These are phyloP conservation scores for Anticlea derivata DNA, from an alignment of 2,888 invertebrate species.

Conservation along the genomic window DNA sequence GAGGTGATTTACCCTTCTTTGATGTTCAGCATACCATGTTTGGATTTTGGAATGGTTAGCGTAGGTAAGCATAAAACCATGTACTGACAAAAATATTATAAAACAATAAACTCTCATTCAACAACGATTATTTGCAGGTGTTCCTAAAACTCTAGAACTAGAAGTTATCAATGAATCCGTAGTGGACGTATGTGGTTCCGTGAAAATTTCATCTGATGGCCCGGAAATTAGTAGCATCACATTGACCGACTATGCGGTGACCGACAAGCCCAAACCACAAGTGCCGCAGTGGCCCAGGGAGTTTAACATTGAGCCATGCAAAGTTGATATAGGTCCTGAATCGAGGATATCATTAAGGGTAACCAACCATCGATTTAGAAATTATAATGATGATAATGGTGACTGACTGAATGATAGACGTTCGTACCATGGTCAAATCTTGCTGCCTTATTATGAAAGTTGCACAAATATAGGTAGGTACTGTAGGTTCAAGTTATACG, in stretches of 20 bases:
- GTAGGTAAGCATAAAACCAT: slow-evolving; percentile 72
- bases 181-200: slow-evolving; percentile 78
- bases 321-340: slow-evolving; percentile 73
- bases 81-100: not conserved
- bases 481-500: too few relatives aligned
- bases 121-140: slow-evolving; percentile 58
- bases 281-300: slow-evolving; percentile 80
- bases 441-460: too few relatives aligned
- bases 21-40: slow-evolving; percentile 73
- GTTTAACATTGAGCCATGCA: slow-evolving; percentile 75
- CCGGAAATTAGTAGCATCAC: slow-evolving; percentile 77
- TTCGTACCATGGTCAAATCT: too few relatives aligned
- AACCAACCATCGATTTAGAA: not conserved
- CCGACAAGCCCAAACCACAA: slow-evolving; percentile 61
- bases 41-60: slow-evolving; percentile 84
- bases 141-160: slow-evolving; percentile 70
- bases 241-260: slow-evolving; percentile 70
- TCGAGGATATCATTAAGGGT: slow-evolving; percentile 73
- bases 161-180: slow-evolving; percentile 81
- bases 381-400: too few relatives aligned
- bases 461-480: too few relatives aligned
- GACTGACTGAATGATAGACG: too few relatives aligned
- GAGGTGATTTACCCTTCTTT: slow-evolving; percentile 85
- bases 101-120: not conserved
- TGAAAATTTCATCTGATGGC: slow-evolving; percentile 81